Evolutionary conservation across 2,797 vertebrate genomes (phyloP).

Genomic region (Sandelia bainsii): DNA sequence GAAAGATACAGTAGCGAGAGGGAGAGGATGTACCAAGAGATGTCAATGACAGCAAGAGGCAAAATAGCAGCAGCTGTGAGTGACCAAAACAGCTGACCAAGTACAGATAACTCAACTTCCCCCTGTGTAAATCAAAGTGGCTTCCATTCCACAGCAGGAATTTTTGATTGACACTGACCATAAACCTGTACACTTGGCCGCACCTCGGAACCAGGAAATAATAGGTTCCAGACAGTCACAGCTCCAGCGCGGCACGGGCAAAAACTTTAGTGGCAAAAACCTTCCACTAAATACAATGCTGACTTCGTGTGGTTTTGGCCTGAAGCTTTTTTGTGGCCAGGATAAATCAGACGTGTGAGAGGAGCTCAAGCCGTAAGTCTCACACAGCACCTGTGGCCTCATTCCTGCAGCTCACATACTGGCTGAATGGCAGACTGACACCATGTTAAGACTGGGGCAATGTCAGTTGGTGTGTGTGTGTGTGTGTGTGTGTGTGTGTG

Average conservation of each 20-base stretch:
- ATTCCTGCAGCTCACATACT: conserved; percentile 70
- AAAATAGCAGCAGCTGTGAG: conserved; percentile 77
- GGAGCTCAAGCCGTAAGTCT: conserved; percentile 48
- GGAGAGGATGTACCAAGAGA: conserved; percentile 42
- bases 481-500: conserved; percentile 20
- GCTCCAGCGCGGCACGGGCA: not conserved
- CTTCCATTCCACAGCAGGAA: conserved; percentile 5
- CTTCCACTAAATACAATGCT: conserved; percentile 1
- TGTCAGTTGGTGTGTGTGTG: conserved; percentile 36
- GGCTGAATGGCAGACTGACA: conserved; percentile 69
- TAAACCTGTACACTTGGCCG: conserved; percentile 20
- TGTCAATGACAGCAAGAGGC: conserved; percentile 60
- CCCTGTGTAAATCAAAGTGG: conserved; percentile 42
- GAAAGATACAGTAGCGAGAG: not conserved
- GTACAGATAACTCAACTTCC: conserved; percentile 66
- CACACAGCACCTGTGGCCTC: conserved; percentile 76
- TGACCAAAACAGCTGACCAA: conserved; percentile 82
- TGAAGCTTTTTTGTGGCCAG: conserved; percentile 10
- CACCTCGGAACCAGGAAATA: conserved; percentile 21
- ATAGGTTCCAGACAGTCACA: conserved; percentile 8
- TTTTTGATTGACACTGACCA: conserved; percentile 34
- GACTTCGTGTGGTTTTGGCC: conserved; percentile 21
- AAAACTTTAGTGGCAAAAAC: not conserved
- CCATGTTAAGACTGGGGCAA: conserved; percentile 59
- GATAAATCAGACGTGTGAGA: conserved; percentile 35